Evolutionary conservation across 2,888 invertebrate species (phyloP).

Genomic region (Oscheius sp.): DNA sequence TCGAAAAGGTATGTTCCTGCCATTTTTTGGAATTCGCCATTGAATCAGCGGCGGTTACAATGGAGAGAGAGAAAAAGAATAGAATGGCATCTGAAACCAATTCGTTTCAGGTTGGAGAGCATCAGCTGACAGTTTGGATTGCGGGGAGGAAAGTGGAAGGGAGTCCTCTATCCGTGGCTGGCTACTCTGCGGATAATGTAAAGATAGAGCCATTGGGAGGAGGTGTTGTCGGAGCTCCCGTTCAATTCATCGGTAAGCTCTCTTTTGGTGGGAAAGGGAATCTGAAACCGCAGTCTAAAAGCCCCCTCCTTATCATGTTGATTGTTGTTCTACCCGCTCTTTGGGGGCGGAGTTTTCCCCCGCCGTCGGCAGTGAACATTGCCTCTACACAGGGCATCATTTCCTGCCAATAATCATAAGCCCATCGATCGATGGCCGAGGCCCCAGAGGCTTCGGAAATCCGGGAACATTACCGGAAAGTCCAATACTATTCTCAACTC

Average conservation of each 20-base stretch:
- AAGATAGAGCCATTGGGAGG: constrained; percentile 92
- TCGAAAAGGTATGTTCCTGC: constrained; percentile 75
- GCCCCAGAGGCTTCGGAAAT: background rate
- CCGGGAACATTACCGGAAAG: constrained; percentile 19
- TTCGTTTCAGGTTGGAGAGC: constrained; percentile 75
- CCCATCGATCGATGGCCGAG: constrained; percentile 26
- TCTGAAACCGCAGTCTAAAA: too few relatives aligned
- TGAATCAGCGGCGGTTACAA: background rate
- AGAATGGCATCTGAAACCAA: background rate
- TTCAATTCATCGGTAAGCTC: constrained; percentile 88
- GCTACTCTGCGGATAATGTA: constrained; percentile 81
- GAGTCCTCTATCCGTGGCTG: constrained; percentile 54
- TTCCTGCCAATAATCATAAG: constrained; percentile 14
- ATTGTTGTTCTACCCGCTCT: constrained; percentile 1
- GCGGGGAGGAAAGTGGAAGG: constrained; percentile 81
- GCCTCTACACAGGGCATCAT: constrained; percentile 4
- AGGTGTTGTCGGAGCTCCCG: constrained; percentile 92
- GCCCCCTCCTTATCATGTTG: background rate
- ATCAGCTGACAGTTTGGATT: constrained; percentile 88
- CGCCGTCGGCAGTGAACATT: too few relatives aligned
- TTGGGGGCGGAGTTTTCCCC: constrained; percentile 2
- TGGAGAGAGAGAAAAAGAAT: background rate
- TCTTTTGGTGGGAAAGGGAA: background rate
- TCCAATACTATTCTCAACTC: constrained; percentile 61
- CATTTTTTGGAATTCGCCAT: background rate